These are phyloP conservation scores for Muricea muricata DNA, from an alignment of 92 coral and sea anemone genomes.

Conservation along the genomic window DNA sequence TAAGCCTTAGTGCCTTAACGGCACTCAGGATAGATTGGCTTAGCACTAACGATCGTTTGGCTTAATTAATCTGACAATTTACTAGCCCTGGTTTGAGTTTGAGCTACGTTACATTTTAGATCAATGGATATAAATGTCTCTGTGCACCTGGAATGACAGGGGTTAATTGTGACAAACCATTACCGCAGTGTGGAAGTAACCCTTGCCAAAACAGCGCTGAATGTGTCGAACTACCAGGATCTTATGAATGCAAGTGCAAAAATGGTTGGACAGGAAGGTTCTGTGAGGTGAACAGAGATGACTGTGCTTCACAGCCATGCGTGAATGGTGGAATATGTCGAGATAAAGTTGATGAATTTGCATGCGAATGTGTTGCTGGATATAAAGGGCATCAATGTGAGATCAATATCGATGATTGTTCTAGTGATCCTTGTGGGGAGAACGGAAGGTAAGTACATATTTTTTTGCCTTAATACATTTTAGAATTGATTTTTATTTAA, in stretches of 20 bases:
- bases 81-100: too few species aligned
- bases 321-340: conserved; percentile 79
- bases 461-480: too few species aligned
- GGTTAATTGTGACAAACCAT: conserved; percentile 80
- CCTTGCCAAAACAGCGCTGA: conserved; percentile 73
- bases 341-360: conserved; percentile 68
- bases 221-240: conserved; percentile 71
- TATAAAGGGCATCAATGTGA: conserved; percentile 82
- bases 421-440: conserved; percentile 77
- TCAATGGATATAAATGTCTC: conserved; percentile 86
- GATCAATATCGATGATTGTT: conserved; percentile 68
- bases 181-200: conserved; percentile 74
- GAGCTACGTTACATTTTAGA: too few species aligned
- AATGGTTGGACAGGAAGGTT: too few species aligned
- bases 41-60: too few species aligned
- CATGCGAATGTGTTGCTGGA: conserved; percentile 76
- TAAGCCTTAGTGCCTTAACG: too few species aligned
- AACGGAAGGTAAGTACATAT: conserved; percentile 61
- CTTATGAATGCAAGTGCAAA: conserved; percentile 80
- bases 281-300: conserved; percentile 80
- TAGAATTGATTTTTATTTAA: too few species aligned
- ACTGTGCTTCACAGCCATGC: conserved; percentile 81
- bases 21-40: too few species aligned
- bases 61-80: too few species aligned
- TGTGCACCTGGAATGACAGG: conserved; percentile 88